Evolutionary conservation across 2,797 vertebrate genomes (phyloP), one percentile per base, ranked within the genome.

Genomic region (Coccyzus lansbergi): DNA sequence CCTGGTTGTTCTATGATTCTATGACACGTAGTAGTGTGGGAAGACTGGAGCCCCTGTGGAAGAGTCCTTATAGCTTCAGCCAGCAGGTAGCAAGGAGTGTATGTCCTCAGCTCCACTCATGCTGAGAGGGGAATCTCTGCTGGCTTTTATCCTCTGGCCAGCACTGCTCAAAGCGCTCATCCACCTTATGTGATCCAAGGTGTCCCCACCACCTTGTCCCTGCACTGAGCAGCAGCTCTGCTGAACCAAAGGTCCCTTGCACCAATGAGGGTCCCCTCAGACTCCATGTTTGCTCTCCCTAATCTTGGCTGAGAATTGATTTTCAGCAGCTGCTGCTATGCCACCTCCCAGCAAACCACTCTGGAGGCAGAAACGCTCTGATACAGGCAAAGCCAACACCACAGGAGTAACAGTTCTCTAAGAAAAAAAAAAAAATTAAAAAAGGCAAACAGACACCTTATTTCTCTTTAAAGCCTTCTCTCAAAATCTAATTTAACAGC

Each of bases 401-500:
- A 24, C 34, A 29, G 69, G 59, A 92, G 62, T 59, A 83, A 44
- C 51, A 16, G 33, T 21, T 70, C 68, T 80, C 46, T 29, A 40
- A 58, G 18, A 20, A 46, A 64, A 64, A n/a, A 48, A 48, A n/a
- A n/a, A n/a, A n/a, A n/a, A n/a, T n/a, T n/a, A n/a, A n/a, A 49
- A 68, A 65, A 26, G 49, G 22, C 65, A 83, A 87, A 78, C 12
- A 74, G 58, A 87, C 42, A 63, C 64, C 72, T 55, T 38, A 53
- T 79, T 92, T 83, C 86, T 67, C 67, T 88, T 94, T 86, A 86
- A 91, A 95, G 46, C 56, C 81, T 87, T 60, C 84, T 87, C 80
- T 94, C 78, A 88, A 86, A 96, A 94, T 58, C 83, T 92, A 86
- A 95, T 96, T 91, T 95, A 93, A 95, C 90, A 94, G 91, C 90